Conservation (phyloP, 2,888 invertebrate genomes). For the Synergus japonicus region DNA sequence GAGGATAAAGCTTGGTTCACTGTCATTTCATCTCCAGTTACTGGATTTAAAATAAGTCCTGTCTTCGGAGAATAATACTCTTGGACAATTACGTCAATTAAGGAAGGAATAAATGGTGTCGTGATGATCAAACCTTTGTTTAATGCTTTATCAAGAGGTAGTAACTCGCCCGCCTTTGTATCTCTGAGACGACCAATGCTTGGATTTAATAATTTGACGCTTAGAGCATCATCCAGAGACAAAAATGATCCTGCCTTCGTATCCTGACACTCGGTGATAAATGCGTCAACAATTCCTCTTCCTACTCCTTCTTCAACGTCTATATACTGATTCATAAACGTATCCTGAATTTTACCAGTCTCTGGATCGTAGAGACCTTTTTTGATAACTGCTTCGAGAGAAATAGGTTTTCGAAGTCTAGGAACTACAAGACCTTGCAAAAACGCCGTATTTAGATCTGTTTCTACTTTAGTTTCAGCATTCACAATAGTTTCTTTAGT, state of each 20-base stretch:
- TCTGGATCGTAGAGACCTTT: slow-evolving; percentile 85
- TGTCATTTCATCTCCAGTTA: slow-evolving; percentile 85
- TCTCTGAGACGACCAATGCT: slow-evolving; percentile 86
- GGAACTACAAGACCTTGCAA: slow-evolving; percentile 84
- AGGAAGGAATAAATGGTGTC: slow-evolving; percentile 84
- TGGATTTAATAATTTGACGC: slow-evolving; percentile 83
- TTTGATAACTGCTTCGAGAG: slow-evolving; percentile 87
- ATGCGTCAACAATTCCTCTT: slow-evolving; percentile 88
- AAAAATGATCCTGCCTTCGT: slow-evolving; percentile 85
- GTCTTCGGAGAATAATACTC: slow-evolving; percentile 87
- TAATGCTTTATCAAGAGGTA: slow-evolving; percentile 86
- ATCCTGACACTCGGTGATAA: slow-evolving; percentile 89
- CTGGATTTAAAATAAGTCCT: slow-evolving; percentile 88
- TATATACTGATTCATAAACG: slow-evolving; percentile 84
- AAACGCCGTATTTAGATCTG: slow-evolving; percentile 86
- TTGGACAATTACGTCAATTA: slow-evolving; percentile 86
- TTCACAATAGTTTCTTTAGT: slow-evolving; percentile 86
- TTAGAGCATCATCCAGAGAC: slow-evolving; percentile 86
- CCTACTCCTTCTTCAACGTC: slow-evolving; percentile 88
- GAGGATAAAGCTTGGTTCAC: slow-evolving; percentile 86
- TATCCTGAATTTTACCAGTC: slow-evolving; percentile 85
- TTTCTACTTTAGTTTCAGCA: slow-evolving; percentile 83
- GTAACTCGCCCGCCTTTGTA: slow-evolving; percentile 84
- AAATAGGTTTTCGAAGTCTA: slow-evolving; percentile 85
- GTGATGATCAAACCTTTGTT: slow-evolving; percentile 85